Evolutionary conservation across 2,113 vertebrate species (phyloP), one percentile per base, ranked within the genome.

Genomic region (Xyrauchen texanus): DNA sequence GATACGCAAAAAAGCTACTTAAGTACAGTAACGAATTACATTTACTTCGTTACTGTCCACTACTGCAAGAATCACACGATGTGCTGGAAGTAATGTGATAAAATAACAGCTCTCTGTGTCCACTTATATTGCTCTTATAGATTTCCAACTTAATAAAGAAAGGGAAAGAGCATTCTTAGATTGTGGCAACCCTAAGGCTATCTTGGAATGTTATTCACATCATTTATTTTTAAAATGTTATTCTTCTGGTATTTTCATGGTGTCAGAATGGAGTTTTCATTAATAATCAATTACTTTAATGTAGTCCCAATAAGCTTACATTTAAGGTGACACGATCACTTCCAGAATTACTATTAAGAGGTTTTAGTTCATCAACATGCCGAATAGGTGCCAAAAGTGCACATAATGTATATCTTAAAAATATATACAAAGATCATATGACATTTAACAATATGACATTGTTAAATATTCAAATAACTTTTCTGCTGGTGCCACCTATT

Each of bases 91-190:
- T 66, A 77, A 80, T 83, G 65, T 69, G 71, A 76, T 78, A 70
- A 82, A 61, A 85, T 68, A 57, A n/a, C 58, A 69, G 75, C 60
- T 68, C 70, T 65, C 81, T 78, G 80, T 65, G 45, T 78, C 66
- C 78, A 81, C 55, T 77, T 82, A 81, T 83, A 64, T 21, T 12
- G 70, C 55, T 84, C 77, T 82, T 70, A 72, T 58, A 61, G 58
- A 16, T 64, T 34, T 77, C 80, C 52, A 75, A 66, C 82, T 89
- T 85, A 85, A 80, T 86, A 77, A 70, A 76, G 72, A 70, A 82
- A 84, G 42, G 55, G 58, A 57, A 63, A 10, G 76, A 68, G 47
- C 58, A 11, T 65, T 69, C 64, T 47, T 68, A 55, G 75, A 4
- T 66, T 82, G 68, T 66, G 76, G 65, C 63, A 78, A 82, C 55